These are phyloP conservation scores for Syngnathus floridae DNA, from an alignment of 2,113 vertebrate species.

Conservation along the genomic window DNA sequence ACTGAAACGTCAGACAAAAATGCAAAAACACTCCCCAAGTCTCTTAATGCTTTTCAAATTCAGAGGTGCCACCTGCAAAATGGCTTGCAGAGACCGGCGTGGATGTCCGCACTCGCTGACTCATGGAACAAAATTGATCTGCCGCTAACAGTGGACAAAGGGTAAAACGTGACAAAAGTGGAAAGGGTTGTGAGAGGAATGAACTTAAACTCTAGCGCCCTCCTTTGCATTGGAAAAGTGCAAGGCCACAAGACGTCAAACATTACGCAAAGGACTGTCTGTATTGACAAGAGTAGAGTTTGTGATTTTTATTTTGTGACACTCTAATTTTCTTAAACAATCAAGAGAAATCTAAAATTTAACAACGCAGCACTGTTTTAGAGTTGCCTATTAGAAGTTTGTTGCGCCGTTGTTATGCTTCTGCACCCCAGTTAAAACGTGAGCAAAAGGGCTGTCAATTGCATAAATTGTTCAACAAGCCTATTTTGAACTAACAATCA, in stretches of 20 bases:
- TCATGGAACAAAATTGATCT: conserved; percentile 28
- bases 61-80: conserved; percentile 44
- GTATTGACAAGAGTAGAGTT: conserved; percentile 53
- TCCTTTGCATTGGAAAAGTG: conserved; percentile 13
- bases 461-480: conserved; percentile 24
- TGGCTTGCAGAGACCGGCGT: conserved; percentile 33
- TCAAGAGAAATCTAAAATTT: conserved; percentile 25
- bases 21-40: conserved; percentile 34
- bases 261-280: neutral
- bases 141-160: conserved; percentile 32
- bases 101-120: conserved; percentile 26
- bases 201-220: neutral
- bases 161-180: conserved; percentile 25
- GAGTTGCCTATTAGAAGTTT: conserved; percentile 56
- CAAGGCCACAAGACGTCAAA: conserved; percentile 20
- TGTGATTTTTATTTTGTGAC: conserved; percentile 66
- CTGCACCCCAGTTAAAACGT: conserved; percentile 38
- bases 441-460: conserved; percentile 69
- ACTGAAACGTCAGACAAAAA: conserved; percentile 65
- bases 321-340: conserved; percentile 64
- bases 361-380: conserved; percentile 53
- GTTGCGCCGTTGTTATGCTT: conserved; percentile 26
- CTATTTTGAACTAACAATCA: conserved; percentile 9
- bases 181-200: conserved; percentile 24
- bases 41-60: conserved; percentile 29